Evolutionary conservation across 2,797 vertebrate genomes (phyloP), one percentile per base, ranked within the genome.

Genomic region (Mionectes olivaceus): DNA sequence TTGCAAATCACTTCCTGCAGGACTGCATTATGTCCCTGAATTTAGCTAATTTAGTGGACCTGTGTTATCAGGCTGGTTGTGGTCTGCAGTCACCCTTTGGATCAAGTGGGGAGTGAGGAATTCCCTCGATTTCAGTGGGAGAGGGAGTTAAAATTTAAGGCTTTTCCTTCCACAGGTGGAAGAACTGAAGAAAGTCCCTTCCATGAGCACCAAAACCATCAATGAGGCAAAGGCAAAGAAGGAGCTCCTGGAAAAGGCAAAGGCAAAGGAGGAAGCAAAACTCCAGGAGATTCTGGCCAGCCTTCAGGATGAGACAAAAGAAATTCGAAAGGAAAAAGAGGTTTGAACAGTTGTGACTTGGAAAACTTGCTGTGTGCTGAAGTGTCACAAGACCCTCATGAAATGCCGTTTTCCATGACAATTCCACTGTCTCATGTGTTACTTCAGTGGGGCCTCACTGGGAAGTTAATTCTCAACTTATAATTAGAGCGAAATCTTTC

Each of bases 291-390:
- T 99, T 93, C 98, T 99, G 99, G 98, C 98, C 97, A 98, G 97
- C 93, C 98, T 99, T 65, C 99, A 99, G 96, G 97, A 99, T 84
- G 99, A 99, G 98, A 99, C 99, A 32, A 98, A 97, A 32, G 99
- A 97, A 11, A 97, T 99, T 75, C 99, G 99, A 94, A 97, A 98
- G 80, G 99, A 99, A 83, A 99, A 99, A 97, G 98, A 99, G 98
- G 99, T 99, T 96, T 96, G 95, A 46, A 65, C 78, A 37, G 23
- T 81, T 89, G 39, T 76, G 63, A 35, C 22, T 78, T 35, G 2
- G 3, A 30, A 23, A 24, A 15, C 32, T 75, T 52, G 14, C 33
- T 73, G 15, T 17, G 5, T 53, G 27, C 19, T 1, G 6, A 43
- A 33, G 24, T 0, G 15, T 50, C n/a, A 19, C 3, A 18, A 12